Conservation (phyloP, 2,888 invertebrate genomes). For the Crossocerus cetratus region DNA sequence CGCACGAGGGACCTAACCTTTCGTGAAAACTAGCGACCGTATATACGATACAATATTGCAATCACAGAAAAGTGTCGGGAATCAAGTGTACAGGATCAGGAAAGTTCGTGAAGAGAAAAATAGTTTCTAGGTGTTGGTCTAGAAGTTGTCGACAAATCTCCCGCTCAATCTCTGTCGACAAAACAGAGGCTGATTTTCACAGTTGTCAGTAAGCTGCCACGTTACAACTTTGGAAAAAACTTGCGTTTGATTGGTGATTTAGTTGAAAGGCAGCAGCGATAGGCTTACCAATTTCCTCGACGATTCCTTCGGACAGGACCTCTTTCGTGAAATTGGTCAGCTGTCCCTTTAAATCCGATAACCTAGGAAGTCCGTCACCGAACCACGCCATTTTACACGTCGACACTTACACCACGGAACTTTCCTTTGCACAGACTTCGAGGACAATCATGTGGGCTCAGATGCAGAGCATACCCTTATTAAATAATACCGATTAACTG, state of each 20-base stretch:
- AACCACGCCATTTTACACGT: constrained; percentile 76
- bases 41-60: no score
- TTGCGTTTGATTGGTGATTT: constrained; percentile 14
- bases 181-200: constrained; percentile 72
- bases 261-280: neutral
- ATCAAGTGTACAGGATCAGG: no score
- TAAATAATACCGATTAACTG: constrained; percentile 30
- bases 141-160: constrained; percentile 26
- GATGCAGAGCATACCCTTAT: constrained; percentile 35
- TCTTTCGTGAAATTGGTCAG: constrained; percentile 92
- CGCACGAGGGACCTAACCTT: no score
- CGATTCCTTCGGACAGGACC: constrained; percentile 87
- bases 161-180: constrained; percentile 60
- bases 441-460: constrained; percentile 28
- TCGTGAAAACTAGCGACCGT: no score
- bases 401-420: constrained; percentile 50
- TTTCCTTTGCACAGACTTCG: constrained; percentile 26
- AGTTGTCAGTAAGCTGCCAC: constrained; percentile 62
- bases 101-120: no score
- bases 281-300: constrained; percentile 80
- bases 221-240: neutral
- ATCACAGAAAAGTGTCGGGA: no score
- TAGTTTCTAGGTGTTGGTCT: neutral
- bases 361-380: constrained; percentile 73
- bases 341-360: constrained; percentile 88